A percentile compares a stretch with the other conserved stretches of the same genome.
Conservation (phyloP, 2,113 vertebrate genomes). For the Camelus dromedarius region DNA sequence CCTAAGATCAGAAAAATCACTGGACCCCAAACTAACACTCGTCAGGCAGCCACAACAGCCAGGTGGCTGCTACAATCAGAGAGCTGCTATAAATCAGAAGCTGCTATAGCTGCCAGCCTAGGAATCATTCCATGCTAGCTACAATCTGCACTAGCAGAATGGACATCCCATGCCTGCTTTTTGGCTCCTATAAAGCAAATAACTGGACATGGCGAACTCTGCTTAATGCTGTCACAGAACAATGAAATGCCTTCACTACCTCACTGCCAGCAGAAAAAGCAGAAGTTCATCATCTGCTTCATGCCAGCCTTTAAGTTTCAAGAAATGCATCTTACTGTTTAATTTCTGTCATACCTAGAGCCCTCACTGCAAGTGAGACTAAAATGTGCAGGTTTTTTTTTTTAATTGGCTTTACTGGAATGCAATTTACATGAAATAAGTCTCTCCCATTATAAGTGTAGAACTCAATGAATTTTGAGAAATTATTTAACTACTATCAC, state of each 20-base stretch:
- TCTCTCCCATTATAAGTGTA: background rate
- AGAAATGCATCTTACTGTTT: background rate
- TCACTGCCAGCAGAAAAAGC: background rate
- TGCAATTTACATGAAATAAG: background rate
- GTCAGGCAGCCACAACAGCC: background rate
- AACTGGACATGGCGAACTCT: background rate
- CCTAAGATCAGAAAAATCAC: background rate
- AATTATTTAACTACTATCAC: background rate
- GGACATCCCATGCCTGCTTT: background rate
- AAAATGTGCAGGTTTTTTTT: background rate
- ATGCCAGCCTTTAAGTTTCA: background rate
- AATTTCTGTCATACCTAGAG: background rate
- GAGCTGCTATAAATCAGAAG: constrained; percentile 38
- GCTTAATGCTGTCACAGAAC: background rate
- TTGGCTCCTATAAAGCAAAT: constrained; percentile 53
- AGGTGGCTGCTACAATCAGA: background rate
- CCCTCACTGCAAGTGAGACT: background rate
- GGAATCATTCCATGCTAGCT: background rate
- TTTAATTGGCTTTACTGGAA: background rate
- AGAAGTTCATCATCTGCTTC: background rate
- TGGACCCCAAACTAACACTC: background rate
- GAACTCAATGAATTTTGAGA: background rate
- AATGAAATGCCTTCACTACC: background rate
- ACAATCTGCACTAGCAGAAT: background rate
- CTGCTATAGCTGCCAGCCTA: background rate